Conservation (phyloP, 2,797 vertebrate genomes). For the Etheostoma perlongum region DNA sequence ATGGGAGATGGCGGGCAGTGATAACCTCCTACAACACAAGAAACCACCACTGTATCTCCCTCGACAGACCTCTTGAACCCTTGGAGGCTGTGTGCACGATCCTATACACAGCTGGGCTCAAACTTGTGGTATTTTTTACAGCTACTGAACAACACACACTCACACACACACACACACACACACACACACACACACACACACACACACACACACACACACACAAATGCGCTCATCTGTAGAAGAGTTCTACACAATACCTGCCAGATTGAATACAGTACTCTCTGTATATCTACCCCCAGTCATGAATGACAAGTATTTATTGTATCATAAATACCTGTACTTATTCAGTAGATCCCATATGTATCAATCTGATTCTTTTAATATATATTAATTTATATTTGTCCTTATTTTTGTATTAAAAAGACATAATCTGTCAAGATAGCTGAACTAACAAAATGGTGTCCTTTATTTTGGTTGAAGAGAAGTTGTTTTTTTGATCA, state of each 20-base stretch:
- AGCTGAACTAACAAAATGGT: constrained; percentile 94
- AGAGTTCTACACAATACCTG: constrained; percentile 59
- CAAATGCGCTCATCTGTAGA: constrained; percentile 63
- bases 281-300: constrained; percentile 70
- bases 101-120: constrained; percentile 65
- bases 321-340: constrained; percentile 97
- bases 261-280: constrained; percentile 67
- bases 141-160: constrained; percentile 73
- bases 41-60: constrained; percentile 64
- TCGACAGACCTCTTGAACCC: constrained; percentile 64
- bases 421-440: constrained; percentile 91
- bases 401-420: constrained; percentile 98
- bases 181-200: constrained; percentile 42
- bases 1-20: constrained; percentile 49
- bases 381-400: constrained; percentile 99
- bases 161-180: constrained; percentile 38
- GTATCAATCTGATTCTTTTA: constrained; percentile 96
- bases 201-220: constrained; percentile 24
- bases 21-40: constrained; percentile 49
- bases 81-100: constrained; percentile 73
- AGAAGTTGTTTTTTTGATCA: constrained; percentile 87
- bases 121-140: constrained; percentile 71
- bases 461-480: constrained; percentile 89
- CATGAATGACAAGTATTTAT: constrained; percentile 98
- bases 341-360: constrained; percentile 94